Evolutionary conservation across 2,888 invertebrate genomes (phyloP).

Genomic region (Lithophane socia): DNA sequence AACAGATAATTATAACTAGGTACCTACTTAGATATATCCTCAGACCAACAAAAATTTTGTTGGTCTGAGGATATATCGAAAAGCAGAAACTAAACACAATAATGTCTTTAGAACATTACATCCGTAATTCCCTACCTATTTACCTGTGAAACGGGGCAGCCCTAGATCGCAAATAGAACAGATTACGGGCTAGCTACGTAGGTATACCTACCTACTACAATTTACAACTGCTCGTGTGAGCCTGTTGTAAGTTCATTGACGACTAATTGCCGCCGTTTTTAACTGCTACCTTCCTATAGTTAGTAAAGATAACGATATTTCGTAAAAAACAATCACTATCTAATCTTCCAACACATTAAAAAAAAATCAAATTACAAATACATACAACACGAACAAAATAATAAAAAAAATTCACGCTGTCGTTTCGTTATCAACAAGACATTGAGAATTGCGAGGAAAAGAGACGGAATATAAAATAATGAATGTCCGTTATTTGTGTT

Average conservation of each 20-base stretch:
- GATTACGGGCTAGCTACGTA: conserved; percentile 18
- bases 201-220: conserved; percentile 38
- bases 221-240: conserved; percentile 49
- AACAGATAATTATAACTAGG: too few species aligned
- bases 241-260: conserved; percentile 75
- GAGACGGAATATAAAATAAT: conserved; percentile 73
- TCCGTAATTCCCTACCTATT: not conserved
- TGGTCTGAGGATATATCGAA: not conserved
- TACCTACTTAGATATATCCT: not conserved
- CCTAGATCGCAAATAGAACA: conserved; percentile 42
- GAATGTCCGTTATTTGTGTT: conserved; percentile 63
- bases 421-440: conserved; percentile 70
- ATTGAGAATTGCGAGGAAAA: conserved; percentile 65
- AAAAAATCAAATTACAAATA: conserved; percentile 27
- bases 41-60: too few species aligned
- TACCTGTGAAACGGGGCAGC: conserved; percentile 21
- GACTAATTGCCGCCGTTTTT: conserved; percentile 76
- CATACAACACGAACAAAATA: conserved; percentile 54
- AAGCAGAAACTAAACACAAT: not conserved
- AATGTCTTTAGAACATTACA: not conserved
- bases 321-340: conserved; percentile 24
- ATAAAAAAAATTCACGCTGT: conserved; percentile 74
- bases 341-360: conserved; percentile 30
- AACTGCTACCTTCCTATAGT: conserved; percentile 12
- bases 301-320: not conserved